These are phyloP conservation scores for Caenorhabditis brenneri DNA, from an alignment of 1,140 invertebrate genomes.

Conservation along the genomic window DNA sequence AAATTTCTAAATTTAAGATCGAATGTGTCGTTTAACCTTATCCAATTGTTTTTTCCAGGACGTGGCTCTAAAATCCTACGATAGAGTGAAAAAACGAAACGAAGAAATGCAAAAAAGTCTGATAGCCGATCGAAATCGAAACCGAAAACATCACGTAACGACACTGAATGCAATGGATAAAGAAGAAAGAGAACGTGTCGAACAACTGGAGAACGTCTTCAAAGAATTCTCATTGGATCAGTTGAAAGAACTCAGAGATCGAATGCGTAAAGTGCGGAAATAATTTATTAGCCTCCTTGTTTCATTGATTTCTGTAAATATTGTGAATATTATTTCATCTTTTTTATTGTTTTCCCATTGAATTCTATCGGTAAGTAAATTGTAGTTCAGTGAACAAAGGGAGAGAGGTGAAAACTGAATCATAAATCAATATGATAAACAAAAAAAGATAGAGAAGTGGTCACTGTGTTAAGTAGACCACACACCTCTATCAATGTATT, in stretches of 20 bases:
- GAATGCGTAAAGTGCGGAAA: background rate
- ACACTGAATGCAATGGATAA: background rate
- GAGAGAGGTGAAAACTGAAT: background rate
- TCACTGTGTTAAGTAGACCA: background rate
- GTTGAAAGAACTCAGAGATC: background rate
- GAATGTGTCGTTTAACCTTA: no score
- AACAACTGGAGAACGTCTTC: background rate
- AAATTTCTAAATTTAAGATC: no score
- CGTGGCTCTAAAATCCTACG: background rate
- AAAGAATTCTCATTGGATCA: conserved; percentile 22
- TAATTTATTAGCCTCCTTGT: no score
- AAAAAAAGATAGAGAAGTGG: background rate
- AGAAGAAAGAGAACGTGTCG: background rate
- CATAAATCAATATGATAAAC: background rate
- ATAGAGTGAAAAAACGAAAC: background rate
- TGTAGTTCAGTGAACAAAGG: background rate
- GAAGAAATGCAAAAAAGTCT: background rate
- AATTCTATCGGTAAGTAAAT: background rate
- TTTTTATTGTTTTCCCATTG: background rate
- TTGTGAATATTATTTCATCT: no score
- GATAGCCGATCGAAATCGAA: background rate
- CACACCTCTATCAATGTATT: background rate
- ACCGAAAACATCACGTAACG: background rate
- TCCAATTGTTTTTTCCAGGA: background rate
- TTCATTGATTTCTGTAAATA: no score